Evolutionary conservation across 2,888 invertebrate genomes (phyloP), one percentile per base, ranked within the genome.

Genomic region (Caenorhabditis wallacei): DNA sequence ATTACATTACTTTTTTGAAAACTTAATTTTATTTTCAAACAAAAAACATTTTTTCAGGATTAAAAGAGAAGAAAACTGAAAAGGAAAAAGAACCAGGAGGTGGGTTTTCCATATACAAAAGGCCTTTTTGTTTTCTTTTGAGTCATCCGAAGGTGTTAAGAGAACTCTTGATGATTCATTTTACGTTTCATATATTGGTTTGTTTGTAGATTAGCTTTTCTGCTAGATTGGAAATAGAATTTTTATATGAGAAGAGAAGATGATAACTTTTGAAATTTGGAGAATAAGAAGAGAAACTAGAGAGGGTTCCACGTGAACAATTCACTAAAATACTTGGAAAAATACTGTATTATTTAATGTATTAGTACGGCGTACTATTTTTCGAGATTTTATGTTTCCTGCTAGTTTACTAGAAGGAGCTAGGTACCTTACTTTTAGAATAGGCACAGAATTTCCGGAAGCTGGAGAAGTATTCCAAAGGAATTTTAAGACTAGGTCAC

Each of bases 141-240:
- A 61, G 43, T 61, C 61, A 61, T 61, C 61, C n/a, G 16, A 61
- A 40, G 40, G n/a, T 30, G 48, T 51, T 37, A 51, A 51, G 48
- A 46, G 43, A 56, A 20, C 22, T 40, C 11, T 13, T 40, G 40
- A 40, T 61, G 61, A 61, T 61, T 61, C 61, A 61, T 40, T 37
- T 13, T 24, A n/a, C n/a, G n/a, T 43, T 61, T 43, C 22, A 16
- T 46, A 56, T 30, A 22, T 59, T 16, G 22, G 37, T 43, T 59
- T 61, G 43, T 61, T 61, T 61, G 61, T 10, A 3, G n/a, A 40
- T 26, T 4, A 18, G 13, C n/a, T 59, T 37, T 30, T 30, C 30
- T 35, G 59, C 13, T 40, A 35, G 35, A 59, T 59, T 40, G 2
- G 22, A 40, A 37, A n/a, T 13, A 16, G 40, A 40, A 40, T 10